Base-by-base conservation (phyloP, 1,140 invertebrate species). In the Drosophila funebris region DNA sequence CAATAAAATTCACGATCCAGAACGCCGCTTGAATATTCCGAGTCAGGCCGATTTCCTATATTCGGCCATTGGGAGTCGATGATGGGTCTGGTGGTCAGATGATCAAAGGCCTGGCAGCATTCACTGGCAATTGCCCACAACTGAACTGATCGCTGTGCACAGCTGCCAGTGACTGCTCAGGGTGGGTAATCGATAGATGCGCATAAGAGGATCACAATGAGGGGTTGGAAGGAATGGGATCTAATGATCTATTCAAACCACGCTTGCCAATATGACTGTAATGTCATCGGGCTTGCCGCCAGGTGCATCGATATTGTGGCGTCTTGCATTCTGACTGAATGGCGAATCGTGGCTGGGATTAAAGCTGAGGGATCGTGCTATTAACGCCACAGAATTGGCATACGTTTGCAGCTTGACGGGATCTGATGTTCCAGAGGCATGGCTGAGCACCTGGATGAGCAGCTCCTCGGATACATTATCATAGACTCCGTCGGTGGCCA, bases 261-360 rank as follows among this genome's bases (percentile, higher is more conserved):
- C 96, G 73, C 96, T 97, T 72, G 97, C 96, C 80, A 99, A 93
- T 70, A 99, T 94, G 82, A 99, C 97, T 81, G 98, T 99, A 88
- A 99, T 98, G 93, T 99, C 98, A 92, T 99, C 98, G 52, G 97
- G 97, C 93, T 99, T 99, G 62, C 98, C 97, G 92, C 97, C 98
- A 92, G 95, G 95, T 73, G 96, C 95, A 89, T 97, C 94, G 71
- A 98, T 98, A 73, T 98, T 98, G 92, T 97, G 96, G 85, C 96
- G 94, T 68, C 96, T 93, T 46, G 98, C 98, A 92, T 96, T 97
- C 90, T 96, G 94, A n/a, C 97, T 96, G 93, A 99, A 99, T 1
- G 98, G 98, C 44, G 98, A 99, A 93, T 98, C 95, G 88, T 98
- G 98, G 76, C 96, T 95, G 74, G 95, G 95, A 92, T 99, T 98